Conservation (phyloP, 1,140 invertebrate species). For the Phymastichus coffea region DNA sequence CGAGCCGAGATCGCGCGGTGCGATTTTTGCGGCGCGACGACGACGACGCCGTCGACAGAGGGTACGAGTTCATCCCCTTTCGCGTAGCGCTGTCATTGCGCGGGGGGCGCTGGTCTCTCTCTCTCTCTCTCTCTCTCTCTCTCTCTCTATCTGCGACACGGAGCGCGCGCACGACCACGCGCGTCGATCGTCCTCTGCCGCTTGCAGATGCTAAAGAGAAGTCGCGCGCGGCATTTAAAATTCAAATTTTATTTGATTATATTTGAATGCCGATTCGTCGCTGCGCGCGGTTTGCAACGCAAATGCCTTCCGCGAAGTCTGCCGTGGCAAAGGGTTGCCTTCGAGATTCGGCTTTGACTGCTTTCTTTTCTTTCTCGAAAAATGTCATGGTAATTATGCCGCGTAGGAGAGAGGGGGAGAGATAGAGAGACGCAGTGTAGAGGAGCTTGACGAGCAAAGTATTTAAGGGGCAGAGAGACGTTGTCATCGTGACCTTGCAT, state of each 20-base stretch:
- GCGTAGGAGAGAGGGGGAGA: no score
- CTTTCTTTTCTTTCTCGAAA: not conserved
- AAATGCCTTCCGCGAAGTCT: constrained; percentile 25
- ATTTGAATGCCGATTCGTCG: no score
- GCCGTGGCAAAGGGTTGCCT: not conserved
- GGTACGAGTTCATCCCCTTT: constrained; percentile 54
- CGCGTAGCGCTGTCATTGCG: constrained; percentile 55
- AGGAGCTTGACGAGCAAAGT: constrained; percentile 19
- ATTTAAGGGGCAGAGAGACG: constrained; percentile 11
- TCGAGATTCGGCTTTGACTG: not conserved
- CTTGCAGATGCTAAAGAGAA: constrained; percentile 7
- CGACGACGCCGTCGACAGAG: constrained; percentile 39
- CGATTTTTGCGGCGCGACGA: constrained; percentile 40
- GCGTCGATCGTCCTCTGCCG: not conserved
- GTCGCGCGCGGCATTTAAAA: constrained; percentile 48
- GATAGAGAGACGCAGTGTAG: no score
- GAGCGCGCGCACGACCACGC: not conserved
- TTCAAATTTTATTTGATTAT: constrained; percentile 61
- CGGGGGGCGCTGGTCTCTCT: constrained; percentile 50
- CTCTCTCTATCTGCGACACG: constrained; percentile 3
- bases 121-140: constrained; percentile 19
- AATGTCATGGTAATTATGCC: not conserved
- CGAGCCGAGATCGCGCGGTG: no score
- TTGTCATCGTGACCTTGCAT: constrained; percentile 21
- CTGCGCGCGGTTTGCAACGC: constrained; percentile 24